phyloP scores from a whole-genome alignment of 2,113 vertebrate species.

The Melanerpes aurifrons region DNA sequence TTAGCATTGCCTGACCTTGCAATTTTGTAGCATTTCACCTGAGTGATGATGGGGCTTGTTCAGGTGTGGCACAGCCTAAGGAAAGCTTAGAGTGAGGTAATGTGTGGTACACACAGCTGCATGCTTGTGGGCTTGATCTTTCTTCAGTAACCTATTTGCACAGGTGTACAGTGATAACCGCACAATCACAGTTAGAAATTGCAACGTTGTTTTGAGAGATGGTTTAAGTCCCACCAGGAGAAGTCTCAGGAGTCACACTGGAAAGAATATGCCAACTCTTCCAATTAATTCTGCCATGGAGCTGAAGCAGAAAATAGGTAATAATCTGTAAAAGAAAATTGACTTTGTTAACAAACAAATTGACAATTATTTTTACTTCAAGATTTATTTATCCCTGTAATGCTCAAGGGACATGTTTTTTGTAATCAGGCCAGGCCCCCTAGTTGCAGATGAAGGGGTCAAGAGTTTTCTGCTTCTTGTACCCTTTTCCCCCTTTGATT shows the following conservation, averaged over 20 bases:
- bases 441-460: neutral
- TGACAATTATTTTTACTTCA: neutral
- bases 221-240: neutral
- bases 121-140: neutral
- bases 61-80: neutral
- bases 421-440: neutral
- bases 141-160: neutral
- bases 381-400: neutral
- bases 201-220: neutral
- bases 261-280: neutral
- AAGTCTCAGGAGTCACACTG: neutral
- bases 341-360: neutral
- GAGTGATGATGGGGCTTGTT: neutral
- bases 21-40: neutral
- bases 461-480: neutral
- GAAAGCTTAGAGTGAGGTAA: neutral
- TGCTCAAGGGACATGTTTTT: neutral
- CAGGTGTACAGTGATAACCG: neutral
- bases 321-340: neutral
- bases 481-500: neutral
- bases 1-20: neutral
- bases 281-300: neutral
- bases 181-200: neutral
- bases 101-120: rapidly evolving
- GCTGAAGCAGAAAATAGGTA: neutral